These are phyloP conservation scores for Lithobius niger DNA, from an alignment of 1,140 invertebrate genomes.

Conservation along the genomic window DNA sequence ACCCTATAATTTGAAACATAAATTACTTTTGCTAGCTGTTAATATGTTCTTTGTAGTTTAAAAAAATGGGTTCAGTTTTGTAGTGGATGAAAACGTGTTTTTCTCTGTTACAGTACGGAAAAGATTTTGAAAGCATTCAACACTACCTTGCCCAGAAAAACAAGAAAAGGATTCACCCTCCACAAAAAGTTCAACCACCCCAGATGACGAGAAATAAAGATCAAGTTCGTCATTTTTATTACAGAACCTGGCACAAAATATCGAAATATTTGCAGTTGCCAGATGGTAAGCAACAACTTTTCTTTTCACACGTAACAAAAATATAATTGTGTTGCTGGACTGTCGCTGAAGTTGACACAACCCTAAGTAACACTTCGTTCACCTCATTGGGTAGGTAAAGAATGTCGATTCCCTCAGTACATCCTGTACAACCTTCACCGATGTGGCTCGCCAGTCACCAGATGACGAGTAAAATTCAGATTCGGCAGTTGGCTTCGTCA, in stretches of 20 bases:
- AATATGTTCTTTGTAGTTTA: too few species aligned
- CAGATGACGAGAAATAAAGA: conserved; percentile 65
- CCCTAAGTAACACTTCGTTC: too few species aligned
- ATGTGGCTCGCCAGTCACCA: too few species aligned
- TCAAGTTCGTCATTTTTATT: conserved; percentile 89
- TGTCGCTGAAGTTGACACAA: background rate
- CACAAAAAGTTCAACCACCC: conserved; percentile 44
- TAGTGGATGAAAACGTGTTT: conserved; percentile 7
- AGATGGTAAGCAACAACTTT: conserved; percentile 51
- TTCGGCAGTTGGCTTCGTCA: too few species aligned
- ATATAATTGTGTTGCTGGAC: background rate
- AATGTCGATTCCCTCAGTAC: too few species aligned
- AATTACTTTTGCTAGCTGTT: too few species aligned
- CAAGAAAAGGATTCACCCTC: conserved; percentile 55
- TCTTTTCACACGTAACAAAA: too few species aligned
- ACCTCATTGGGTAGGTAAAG: too few species aligned
- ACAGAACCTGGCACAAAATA: conserved; percentile 87
- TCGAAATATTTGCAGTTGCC: conserved; percentile 77
- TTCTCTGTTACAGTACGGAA: conserved; percentile 52
- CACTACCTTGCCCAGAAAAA: conserved; percentile 65
- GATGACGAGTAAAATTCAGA: too few species aligned
- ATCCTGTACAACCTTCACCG: too few species aligned
- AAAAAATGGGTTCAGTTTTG: background rate
- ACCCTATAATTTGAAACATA: too few species aligned
- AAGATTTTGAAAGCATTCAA: conserved; percentile 87